A percentile compares a stretch with the other conserved stretches of the same genome.
These are phyloP conservation scores for Phodopus roborovskii DNA, from an alignment of 2,113 vertebrate genomes.

Conservation along the genomic window DNA sequence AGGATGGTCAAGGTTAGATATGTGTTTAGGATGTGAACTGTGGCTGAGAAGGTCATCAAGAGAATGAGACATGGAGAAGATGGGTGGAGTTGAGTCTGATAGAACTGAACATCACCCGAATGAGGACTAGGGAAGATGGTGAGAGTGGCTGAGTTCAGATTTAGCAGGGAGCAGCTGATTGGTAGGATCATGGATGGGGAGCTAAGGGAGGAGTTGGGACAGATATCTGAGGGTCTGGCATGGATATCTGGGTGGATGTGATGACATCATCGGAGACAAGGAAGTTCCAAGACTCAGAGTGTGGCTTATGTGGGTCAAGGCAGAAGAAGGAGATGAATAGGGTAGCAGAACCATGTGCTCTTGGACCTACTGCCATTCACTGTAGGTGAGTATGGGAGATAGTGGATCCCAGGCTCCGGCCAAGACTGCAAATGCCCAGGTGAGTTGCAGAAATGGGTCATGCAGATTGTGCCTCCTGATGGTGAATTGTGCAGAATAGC, in stretches of 20 bases:
- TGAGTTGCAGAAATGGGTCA: background rate
- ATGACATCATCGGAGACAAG: background rate
- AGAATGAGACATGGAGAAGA: background rate
- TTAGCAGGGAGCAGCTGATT: background rate
- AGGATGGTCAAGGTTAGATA: too few species aligned
- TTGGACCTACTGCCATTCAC: background rate
- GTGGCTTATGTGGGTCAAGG: background rate
- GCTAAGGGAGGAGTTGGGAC: background rate
- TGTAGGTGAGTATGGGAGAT: background rate
- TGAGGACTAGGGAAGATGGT: rapidly evolving
- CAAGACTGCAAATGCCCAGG: rapidly evolving
- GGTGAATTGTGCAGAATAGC: too few species aligned
- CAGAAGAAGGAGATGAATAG: background rate
- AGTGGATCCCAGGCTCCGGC: background rate
- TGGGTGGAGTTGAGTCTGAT: background rate
- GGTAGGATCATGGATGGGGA: background rate
- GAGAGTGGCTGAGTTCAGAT: background rate
- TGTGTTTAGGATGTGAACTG: background rate
- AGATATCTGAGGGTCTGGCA: background rate
- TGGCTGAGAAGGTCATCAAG: background rate
- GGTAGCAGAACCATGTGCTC: background rate
- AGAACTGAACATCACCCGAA: background rate
- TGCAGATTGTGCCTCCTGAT: background rate
- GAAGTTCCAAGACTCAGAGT: background rate
- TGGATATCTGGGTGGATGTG: background rate